Conservation (phyloP, 2,113 vertebrate species). For the Polypterus bichir region DNA sequence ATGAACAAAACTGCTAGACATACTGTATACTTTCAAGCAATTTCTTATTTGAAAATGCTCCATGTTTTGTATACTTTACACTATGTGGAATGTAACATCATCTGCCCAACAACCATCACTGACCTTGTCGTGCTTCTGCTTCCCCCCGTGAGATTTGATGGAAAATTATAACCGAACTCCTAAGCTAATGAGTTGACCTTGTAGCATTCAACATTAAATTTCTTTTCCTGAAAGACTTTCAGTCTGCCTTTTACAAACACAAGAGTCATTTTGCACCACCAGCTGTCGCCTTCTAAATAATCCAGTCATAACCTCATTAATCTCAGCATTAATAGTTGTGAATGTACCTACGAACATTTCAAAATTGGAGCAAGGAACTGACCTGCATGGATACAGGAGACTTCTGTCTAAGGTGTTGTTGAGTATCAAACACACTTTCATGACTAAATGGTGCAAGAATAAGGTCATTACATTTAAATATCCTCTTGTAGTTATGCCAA, state of each 20-base stretch:
- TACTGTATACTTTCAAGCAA: too few species aligned
- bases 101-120: too few species aligned
- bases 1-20: too few species aligned
- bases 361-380: background rate
- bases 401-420: conserved; percentile 41
- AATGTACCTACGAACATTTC: too few species aligned
- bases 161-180: too few species aligned
- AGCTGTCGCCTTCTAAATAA: background rate
- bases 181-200: conserved; percentile 18
- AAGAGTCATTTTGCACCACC: conserved; percentile 25
- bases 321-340: conserved; percentile 33
- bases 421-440: conserved; percentile 30
- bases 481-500: too few species aligned
- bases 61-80: too few species aligned
- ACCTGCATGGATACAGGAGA: conserved; percentile 32
- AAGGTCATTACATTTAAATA: conserved; percentile 38
- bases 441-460: conserved; percentile 32
- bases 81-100: too few species aligned
- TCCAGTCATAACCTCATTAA: conserved; percentile 16
- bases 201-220: background rate
- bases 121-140: too few species aligned
- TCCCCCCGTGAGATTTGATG: too few species aligned
- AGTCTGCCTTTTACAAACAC: conserved; percentile 22
- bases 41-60: too few species aligned
- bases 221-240: conserved; percentile 25